These are phyloP conservation scores for Heliornis fulica DNA, from an alignment of 2,113 vertebrate species.

Conservation along the genomic window DNA sequence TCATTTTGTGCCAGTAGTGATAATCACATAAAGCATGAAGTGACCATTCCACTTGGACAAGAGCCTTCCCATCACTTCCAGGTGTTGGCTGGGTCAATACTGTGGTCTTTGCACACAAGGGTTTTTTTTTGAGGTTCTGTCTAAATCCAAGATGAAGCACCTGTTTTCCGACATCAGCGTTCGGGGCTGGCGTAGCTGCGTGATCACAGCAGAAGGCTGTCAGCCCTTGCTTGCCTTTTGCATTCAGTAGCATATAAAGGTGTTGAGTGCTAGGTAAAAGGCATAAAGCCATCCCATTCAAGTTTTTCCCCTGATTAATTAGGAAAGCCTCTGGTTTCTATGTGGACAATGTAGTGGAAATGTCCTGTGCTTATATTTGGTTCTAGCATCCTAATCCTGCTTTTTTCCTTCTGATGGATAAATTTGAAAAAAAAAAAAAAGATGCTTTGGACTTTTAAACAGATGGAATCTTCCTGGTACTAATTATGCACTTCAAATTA, in stretches of 20 bases:
- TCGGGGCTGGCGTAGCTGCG: background rate
- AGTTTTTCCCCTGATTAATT: background rate
- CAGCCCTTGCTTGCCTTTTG: background rate
- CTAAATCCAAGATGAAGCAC: background rate
- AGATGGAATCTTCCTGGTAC: background rate
- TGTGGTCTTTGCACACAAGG: background rate
- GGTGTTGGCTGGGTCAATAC: background rate
- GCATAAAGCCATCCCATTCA: background rate
- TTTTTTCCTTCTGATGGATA: background rate
- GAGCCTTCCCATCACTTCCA: background rate
- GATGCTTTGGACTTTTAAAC: background rate
- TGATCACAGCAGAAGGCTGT: background rate
- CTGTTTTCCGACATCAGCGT: fast-evolving
- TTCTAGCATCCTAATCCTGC: background rate
- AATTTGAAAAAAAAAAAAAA: background rate
- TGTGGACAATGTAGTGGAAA: background rate
- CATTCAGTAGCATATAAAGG: background rate
- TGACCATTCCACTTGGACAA: background rate
- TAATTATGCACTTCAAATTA: background rate
- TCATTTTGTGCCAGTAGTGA: background rate
- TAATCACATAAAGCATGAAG: background rate
- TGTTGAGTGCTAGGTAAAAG: background rate
- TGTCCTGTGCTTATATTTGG: background rate
- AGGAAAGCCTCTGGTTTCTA: background rate
- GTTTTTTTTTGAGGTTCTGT: background rate